phyloP scores from a whole-genome alignment of 35 echinoderm and acorn worm species.

The Ophiothrix spiculata region DNA sequence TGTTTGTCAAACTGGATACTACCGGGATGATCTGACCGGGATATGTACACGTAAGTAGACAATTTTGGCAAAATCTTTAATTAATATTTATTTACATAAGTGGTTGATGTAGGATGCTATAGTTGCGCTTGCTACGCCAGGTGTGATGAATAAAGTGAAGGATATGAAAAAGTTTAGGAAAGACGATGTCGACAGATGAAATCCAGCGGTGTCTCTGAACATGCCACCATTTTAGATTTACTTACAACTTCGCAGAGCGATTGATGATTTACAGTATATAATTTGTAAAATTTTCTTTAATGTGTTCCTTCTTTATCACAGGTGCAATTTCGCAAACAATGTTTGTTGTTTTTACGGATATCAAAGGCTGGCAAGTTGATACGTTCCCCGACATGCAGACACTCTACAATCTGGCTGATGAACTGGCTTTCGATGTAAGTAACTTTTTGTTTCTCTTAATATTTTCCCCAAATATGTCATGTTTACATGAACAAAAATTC shows the following conservation, averaged over 20 bases:
- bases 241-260: not conserved
- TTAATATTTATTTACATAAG: too few relatives aligned
- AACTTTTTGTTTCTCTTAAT: too few relatives aligned
- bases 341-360: constrained; percentile 30
- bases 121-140: not conserved
- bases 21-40: constrained; percentile 26
- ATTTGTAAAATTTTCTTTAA: not conserved
- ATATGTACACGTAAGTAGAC: constrained; percentile 50
- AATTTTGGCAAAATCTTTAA: too few relatives aligned
- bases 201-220: not conserved
- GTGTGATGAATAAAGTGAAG: not conserved
- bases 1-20: constrained; percentile 54
- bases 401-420: not conserved
- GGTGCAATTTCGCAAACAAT: not conserved
- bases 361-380: constrained; percentile 19
- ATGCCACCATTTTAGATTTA: too few relatives aligned
- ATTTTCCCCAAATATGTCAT: too few relatives aligned
- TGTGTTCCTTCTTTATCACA: not conserved
- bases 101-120: too few relatives aligned
- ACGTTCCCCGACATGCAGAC: not conserved
- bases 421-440: constrained; percentile 22
- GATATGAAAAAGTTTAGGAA: not conserved
- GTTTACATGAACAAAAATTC: not conserved
- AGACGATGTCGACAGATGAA: not conserved
- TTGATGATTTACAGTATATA: not conserved